Evolutionary conservation across 2,888 invertebrate species (phyloP), one percentile per base, ranked within the genome.

Genomic region (Caradrina clavipalpis): DNA sequence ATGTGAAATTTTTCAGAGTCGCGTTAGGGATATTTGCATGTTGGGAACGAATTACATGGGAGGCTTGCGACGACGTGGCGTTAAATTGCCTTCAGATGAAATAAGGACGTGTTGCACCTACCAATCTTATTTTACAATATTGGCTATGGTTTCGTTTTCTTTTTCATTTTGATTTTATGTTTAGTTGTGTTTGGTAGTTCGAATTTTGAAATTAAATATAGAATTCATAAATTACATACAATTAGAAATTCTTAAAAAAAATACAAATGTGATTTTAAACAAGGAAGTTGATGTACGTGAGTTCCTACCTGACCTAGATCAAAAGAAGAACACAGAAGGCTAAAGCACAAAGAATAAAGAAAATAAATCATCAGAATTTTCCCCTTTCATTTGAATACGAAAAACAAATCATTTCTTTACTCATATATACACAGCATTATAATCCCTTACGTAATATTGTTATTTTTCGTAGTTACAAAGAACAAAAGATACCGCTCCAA

Each of bases 71-170:
- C 88, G 93, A 92, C 93, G 90, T 88, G 87, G 94, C 95, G 95
- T 94, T 93, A 95, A 95, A 95, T 95, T 95, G 93, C 87, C 89
- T 91, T 76, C 79, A 82, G 90, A 90, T 90, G 85, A 84, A 83
- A 82, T 80, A 80, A 65, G 79, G 74, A 66, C 70, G 74, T 76
- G 73, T 76, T 80, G 72, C 76, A 76, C 15, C 57, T 73, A 60
- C 61, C 62, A 58, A 75, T 68, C 67, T 70, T 64, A 65, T 67
- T 73, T 73, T 64, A 65, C 13, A 51, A 47, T 69, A 17, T 69
- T 31, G 55, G 19, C 26, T 61, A 50, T 61, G 42, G 15, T 49
- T 45, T 54, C 17, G 13, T 59, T 49, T 57, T 31, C 13, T 47
- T 64, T 31, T 49, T 31, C 26, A 3, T 47, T 49, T n/a, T n/a